Evolutionary conservation across 2,888 invertebrate species (phyloP).

Genomic region (Andricus curvator): DNA sequence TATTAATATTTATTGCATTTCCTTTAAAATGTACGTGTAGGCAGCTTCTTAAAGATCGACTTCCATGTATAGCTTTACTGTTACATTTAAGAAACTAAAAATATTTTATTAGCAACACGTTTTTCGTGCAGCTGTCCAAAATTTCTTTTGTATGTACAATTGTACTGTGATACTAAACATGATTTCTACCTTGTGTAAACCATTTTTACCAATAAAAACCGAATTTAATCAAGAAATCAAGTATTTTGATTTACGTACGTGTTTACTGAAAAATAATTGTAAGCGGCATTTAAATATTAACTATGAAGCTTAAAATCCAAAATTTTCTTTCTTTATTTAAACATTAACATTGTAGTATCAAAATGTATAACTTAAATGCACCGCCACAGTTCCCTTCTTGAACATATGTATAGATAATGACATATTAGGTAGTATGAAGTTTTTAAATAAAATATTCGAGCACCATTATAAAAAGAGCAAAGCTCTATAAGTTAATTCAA

Average conservation of each 20-base stretch:
- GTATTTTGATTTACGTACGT: too few species aligned
- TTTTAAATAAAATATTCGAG: not conserved
- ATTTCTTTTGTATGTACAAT: not conserved
- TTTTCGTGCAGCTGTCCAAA: not conserved
- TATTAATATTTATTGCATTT: conserved; percentile 10
- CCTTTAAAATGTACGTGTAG: not conserved
- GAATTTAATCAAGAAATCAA: not conserved
- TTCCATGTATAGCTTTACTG: not conserved
- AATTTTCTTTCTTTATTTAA: not conserved
- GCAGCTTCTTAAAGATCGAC: not conserved
- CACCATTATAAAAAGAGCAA: not conserved
- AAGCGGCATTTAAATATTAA: not conserved
- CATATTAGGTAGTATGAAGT: not conserved
- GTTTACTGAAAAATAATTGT: not conserved
- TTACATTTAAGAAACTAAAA: not conserved
- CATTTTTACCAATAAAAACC: conserved; percentile 29
- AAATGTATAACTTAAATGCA: conserved; percentile 1
- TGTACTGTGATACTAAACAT: conserved; percentile 25
- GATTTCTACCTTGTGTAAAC: conserved; percentile 1
- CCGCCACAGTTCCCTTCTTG: not conserved
- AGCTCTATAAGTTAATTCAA: not conserved
- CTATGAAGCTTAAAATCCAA: not conserved
- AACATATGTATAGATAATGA: not conserved
- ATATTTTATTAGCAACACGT: too few species aligned
- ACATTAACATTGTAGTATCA: not conserved